phyloP scores from a whole-genome alignment of 2,888 invertebrate genomes.

The Ptilodon capucinus region DNA sequence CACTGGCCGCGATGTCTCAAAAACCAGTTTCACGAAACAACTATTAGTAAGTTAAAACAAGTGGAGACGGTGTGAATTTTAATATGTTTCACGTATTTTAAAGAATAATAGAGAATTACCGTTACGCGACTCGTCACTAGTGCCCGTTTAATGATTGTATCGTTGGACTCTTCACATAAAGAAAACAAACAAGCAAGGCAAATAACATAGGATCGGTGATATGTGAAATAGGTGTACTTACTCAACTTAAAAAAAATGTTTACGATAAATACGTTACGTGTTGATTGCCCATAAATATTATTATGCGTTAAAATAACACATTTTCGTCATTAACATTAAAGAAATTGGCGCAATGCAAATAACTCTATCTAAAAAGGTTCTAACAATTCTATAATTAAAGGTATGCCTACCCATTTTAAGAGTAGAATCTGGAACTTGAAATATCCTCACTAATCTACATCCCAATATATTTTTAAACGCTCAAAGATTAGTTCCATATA shows the following conservation, averaged over 20 bases:
- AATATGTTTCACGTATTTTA: slow-evolving; percentile 39
- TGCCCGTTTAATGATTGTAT: slow-evolving; percentile 36
- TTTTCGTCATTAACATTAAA: too few species aligned
- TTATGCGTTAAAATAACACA: too few species aligned
- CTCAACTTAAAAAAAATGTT: not conserved
- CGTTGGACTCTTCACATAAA: slow-evolving; percentile 29
- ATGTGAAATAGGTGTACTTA: slow-evolving; percentile 24
- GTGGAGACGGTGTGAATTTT: slow-evolving; percentile 31
- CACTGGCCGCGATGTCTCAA: slow-evolving; percentile 9
- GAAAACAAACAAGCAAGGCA: slow-evolving; percentile 31
- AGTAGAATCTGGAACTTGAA: too few species aligned
- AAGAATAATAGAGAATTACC: slow-evolving; percentile 40
- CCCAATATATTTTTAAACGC: too few species aligned
- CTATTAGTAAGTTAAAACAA: slow-evolving; percentile 28
- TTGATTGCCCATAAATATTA: too few species aligned
- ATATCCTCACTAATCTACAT: too few species aligned
- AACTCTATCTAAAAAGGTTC: too few species aligned
- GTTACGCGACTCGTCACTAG: slow-evolving; percentile 36
- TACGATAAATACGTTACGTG: too few species aligned
- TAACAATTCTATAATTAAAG: too few species aligned
- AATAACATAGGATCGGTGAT: slow-evolving; percentile 19
- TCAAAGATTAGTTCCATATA: too few species aligned
- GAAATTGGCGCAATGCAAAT: too few species aligned
- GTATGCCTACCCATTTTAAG: too few species aligned
- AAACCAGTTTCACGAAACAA: slow-evolving; percentile 36